Evolutionary conservation across 2,797 vertebrate genomes (phyloP).

Genomic region (Discoglossus pictus): DNA sequence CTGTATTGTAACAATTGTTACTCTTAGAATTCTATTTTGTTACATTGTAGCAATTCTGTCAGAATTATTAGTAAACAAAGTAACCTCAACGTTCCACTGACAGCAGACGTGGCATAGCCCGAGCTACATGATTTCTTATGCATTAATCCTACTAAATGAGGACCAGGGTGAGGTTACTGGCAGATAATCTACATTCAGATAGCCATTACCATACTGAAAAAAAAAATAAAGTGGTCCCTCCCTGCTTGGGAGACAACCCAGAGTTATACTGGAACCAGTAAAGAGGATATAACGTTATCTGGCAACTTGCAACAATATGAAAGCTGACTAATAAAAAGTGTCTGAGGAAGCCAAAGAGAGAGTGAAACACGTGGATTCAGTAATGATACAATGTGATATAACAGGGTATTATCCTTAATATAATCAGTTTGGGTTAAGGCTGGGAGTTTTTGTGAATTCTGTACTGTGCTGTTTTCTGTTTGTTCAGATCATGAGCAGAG

Average conservation of each 20-base stretch:
- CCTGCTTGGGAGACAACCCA: constrained; percentile 36
- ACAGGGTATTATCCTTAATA: background rate
- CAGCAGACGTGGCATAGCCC: constrained; percentile 42
- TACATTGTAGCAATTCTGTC: constrained; percentile 1
- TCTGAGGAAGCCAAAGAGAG: background rate
- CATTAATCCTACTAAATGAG: background rate
- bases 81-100: no score
- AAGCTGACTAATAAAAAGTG: background rate
- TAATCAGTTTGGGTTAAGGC: background rate
- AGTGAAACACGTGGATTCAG: constrained; percentile 1
- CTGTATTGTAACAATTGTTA: constrained; percentile 13
- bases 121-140: background rate
- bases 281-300: background rate
- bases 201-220: constrained; percentile 21
- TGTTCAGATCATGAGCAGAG: constrained; percentile 16
- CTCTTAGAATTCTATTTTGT: no score
- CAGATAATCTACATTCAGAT: constrained; percentile 14
- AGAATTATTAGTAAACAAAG: no score
- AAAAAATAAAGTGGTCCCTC: constrained; percentile 22
- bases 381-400: background rate
- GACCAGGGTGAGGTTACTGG: constrained; percentile 36
- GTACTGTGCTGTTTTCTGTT: constrained; percentile 9
- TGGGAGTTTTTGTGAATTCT: background rate
- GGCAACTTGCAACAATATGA: constrained; percentile 1
- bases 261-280: constrained; percentile 8